phyloP scores from a whole-genome alignment of 2,888 invertebrate species.

The Melanotus villosus region DNA sequence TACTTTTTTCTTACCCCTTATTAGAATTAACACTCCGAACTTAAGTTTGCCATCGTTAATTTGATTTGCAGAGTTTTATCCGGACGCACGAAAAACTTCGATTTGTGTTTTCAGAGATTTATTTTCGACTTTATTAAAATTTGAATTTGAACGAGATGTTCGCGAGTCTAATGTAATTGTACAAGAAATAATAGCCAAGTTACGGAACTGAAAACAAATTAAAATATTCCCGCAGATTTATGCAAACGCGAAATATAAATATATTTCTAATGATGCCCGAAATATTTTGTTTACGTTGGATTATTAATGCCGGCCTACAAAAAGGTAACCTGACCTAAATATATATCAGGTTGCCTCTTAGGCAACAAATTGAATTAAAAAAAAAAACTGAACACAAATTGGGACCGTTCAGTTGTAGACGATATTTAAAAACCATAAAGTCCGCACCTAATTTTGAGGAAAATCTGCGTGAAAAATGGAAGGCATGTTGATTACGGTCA shows the following conservation, averaged over 20 bases:
- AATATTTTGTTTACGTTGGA: background rate
- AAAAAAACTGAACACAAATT: too few species aligned
- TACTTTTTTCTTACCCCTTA: constrained; percentile 7
- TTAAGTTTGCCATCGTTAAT: constrained; percentile 27
- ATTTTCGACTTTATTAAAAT: constrained; percentile 28
- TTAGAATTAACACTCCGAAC: constrained; percentile 30
- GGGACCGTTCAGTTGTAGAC: too few species aligned
- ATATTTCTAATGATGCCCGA: background rate
- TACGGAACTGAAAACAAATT: background rate
- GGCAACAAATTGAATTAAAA: too few species aligned
- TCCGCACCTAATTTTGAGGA: background rate
- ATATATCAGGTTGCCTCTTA: constrained; percentile 17
- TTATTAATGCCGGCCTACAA: background rate
- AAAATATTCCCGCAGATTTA: too few species aligned
- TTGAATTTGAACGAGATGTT: constrained; percentile 21
- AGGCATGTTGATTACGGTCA: constrained; percentile 7
- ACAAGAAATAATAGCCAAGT: constrained; percentile 1
- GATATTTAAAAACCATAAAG: background rate
- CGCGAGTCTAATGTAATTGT: constrained; percentile 19
- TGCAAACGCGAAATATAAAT: background rate
- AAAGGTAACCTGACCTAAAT: constrained; percentile 19
- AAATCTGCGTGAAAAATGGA: background rate
- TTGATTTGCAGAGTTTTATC: constrained; percentile 30
- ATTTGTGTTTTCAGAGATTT: constrained; percentile 25
- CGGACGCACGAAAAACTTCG: constrained; percentile 27